Evolutionary conservation across 2,797 vertebrate genomes (phyloP), one percentile per base, ranked within the genome.

Genomic region (Emydoidea blandingii): DNA sequence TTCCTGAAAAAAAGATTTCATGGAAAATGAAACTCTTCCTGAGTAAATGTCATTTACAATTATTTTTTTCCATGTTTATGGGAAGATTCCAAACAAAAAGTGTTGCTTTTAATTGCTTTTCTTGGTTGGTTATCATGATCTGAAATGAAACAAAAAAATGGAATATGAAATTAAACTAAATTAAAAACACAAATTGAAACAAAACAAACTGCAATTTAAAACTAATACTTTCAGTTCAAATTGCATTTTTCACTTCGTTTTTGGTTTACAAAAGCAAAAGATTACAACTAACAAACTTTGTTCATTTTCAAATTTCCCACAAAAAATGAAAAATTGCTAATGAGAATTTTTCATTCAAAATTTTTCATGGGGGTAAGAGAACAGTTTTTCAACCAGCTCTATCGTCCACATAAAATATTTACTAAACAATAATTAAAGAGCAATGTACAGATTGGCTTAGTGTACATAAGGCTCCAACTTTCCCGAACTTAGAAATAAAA

Each of bases 331-430:
- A 37, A 65, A n/a, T 65, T n/a, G 34, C 62, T 37, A 37, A 41
- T 41, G n/a, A 72, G n/a, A 62, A 23, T 37, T 88, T 89, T 57
- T 76, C 23, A 34, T 8, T 23, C 37, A 31, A 56, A 56, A 76
- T 94, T 83, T 87, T 88, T 91, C 76, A 86, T 49, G 93, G 52
- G 15, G n/a, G 84, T 88, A 12, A 81, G 72, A 96, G 8, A 84
- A 74, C 49, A 44, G 59, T 68, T 37, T 68, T 37, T 21, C 34
- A 68, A 68, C 62, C 34, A 68, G 31, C 34, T n/a, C 34, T 93
- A 21, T 86, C 56, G 54, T 94, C 76, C 87, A 2, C 47, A 88
- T 93, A 80, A 25, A 0, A 0, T 44, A 12, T 80, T 44, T 44
- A 81, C 41, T 14, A 4, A 50, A 83, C 0, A 6, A 10, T 72